Base-by-base conservation (phyloP, 2,888 invertebrate genomes). In the Cataglyphis altisquamis region DNA sequence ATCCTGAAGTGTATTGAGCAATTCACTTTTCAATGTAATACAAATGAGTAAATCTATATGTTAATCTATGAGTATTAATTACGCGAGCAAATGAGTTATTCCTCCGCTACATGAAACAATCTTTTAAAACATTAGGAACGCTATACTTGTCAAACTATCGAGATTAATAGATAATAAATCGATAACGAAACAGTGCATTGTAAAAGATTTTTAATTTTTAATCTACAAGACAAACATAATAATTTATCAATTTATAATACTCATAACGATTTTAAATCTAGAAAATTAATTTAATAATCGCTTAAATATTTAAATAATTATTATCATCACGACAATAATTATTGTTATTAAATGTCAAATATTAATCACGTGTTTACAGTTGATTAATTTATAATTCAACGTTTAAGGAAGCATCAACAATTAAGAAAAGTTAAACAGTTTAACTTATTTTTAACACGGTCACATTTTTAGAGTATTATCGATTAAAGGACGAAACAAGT, bases 401-500 rank as follows among this genome's bases (percentile, higher is more conserved):
- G 21, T 36, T 10, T 5, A 55, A 0, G 1, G 1, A 66, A 48
- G 45, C 74, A 64, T 18, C 36, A 36, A 12, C 74, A 21, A 64
- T 36, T 64, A 36, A 39, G 18, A 75, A 48, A 52, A 21, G n/a
- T 18, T 32, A 15, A 60, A 4, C 57, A 39, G 0, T 72, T 55
- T 52, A 9, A 52, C 9, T 36, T 55, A 21, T 5, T 36, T 55
- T 45, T 64, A 36, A 15, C 25, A 39, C 4, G 29, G 1, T 41
- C 41, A 15, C 52, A n/a, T 39, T 52, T 52, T n/a, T n/a, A 10
- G 73, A 70, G 29, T 70, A 73, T 41, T 57, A 78, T 18, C 41
- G 21, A 52, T 45, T 74, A 36, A 60, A 45, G 39, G 6, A 57
- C n/a, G n/a, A 67, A 45, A 77, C 62, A 39, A 32, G n/a, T 60